phyloP scores from a whole-genome alignment of 1,140 invertebrate species.

The Ips typographus region DNA sequence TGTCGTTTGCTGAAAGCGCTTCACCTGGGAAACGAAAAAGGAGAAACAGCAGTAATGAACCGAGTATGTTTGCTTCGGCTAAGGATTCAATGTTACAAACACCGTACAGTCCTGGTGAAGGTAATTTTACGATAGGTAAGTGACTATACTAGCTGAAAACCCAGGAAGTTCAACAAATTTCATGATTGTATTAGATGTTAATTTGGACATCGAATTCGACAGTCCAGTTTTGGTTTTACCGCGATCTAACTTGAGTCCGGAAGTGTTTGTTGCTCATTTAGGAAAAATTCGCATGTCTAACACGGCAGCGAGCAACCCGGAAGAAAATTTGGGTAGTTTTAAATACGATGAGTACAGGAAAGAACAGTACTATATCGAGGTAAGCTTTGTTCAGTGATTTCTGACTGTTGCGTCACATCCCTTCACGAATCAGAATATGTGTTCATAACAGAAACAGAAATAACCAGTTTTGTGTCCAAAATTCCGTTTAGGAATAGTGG shows the following conservation, averaged over 20 bases:
- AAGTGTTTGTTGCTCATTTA: slow-evolving; percentile 90
- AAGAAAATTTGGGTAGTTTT: slow-evolving; percentile 34
- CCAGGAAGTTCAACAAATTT: slow-evolving; percentile 1
- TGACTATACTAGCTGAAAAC: background rate
- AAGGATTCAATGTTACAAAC: slow-evolving; percentile 50
- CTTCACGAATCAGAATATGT: background rate
- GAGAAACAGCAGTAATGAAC: slow-evolving; percentile 50
- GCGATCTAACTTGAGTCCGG: slow-evolving; percentile 67
- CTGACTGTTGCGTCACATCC: no score
- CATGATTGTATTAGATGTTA: slow-evolving; percentile 45
- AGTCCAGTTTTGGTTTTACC: slow-evolving; percentile 90
- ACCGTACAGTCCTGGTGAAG: slow-evolving; percentile 52
- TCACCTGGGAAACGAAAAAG: slow-evolving; percentile 48
- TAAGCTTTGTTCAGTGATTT: background rate
- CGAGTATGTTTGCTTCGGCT: slow-evolving; percentile 44
- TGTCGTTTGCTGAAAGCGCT: slow-evolving; percentile 46
- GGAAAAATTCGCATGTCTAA: slow-evolving; percentile 79
- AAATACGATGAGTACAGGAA: slow-evolving; percentile 41
- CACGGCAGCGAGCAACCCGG: slow-evolving; percentile 30
- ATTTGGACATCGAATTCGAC: slow-evolving; percentile 76
- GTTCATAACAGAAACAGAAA: no score
- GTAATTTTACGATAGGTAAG: slow-evolving; percentile 48
- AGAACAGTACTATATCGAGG: slow-evolving; percentile 62
- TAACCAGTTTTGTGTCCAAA: no score
- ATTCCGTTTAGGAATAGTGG: no score